These are phyloP conservation scores for Gallinago jamesoni DNA, from an alignment of 2,113 vertebrate species.

Conservation along the genomic window DNA sequence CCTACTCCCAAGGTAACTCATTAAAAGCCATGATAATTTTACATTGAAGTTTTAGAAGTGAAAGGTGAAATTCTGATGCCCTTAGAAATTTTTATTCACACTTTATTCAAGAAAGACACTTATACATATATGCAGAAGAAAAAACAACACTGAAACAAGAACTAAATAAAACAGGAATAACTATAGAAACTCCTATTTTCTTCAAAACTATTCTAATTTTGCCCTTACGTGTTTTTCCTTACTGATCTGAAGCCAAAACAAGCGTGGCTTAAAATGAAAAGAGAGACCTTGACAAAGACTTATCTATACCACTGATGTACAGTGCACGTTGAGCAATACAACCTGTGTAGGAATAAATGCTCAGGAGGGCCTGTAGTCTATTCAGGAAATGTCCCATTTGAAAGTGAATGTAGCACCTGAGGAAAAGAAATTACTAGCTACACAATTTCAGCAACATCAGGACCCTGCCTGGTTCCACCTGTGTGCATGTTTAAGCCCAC, in stretches of 20 bases:
- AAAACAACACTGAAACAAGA: background rate
- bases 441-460: background rate
- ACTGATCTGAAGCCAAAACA: background rate
- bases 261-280: background rate
- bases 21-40: background rate
- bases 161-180: background rate
- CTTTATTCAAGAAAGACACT: background rate
- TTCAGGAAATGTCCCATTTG: background rate
- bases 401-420: background rate
- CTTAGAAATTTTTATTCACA: background rate
- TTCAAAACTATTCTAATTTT: background rate
- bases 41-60: background rate
- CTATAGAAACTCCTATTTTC: background rate
- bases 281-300: background rate
- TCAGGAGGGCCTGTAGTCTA: background rate
- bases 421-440: background rate
- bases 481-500: background rate
- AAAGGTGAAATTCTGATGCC: background rate
- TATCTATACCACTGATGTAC: background rate
- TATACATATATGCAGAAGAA: background rate
- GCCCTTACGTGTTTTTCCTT: background rate
- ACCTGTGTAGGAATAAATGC: background rate
- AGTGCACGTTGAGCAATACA: background rate
- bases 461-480: background rate
- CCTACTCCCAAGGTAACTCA: background rate